A percentile compares a stretch with the other conserved stretches of the same genome.
Conservation (phyloP, 1,140 invertebrate genomes). For the Hyles vespertilio region DNA sequence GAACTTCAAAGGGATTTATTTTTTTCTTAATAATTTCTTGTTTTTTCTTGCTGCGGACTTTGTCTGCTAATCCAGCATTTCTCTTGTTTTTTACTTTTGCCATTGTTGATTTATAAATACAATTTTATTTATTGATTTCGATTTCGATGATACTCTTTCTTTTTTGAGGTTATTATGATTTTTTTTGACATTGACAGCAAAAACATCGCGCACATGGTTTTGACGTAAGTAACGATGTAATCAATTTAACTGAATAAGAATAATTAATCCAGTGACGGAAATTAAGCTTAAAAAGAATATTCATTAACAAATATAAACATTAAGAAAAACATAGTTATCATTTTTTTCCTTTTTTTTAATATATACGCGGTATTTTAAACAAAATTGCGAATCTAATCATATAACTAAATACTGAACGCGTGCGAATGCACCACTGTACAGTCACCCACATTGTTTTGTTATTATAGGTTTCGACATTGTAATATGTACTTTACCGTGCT, state of each 20-base stretch:
- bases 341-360: neutral
- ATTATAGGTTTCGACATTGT: no score
- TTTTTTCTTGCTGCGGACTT: constrained; percentile 55
- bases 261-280: neutral
- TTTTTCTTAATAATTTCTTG: constrained; percentile 70
- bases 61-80: constrained; percentile 58
- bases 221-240: constrained; percentile 27
- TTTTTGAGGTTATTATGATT: neutral
- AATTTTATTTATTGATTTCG: neutral
- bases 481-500: no score
- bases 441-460: no score
- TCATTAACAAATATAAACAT: neutral
- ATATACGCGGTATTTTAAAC: neutral
- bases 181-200: constrained; percentile 18
- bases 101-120: constrained; percentile 33
- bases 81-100: constrained; percentile 66
- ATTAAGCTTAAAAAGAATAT: neutral
- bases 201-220: constrained; percentile 35
- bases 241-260: neutral
- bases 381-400: neutral
- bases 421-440: no score
- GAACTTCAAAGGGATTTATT: constrained; percentile 91
- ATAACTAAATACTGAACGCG: no score
- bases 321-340: neutral
- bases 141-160: no score